Conservation (phyloP, 2,888 invertebrate genomes). For the Oasisia sp. region DNA sequence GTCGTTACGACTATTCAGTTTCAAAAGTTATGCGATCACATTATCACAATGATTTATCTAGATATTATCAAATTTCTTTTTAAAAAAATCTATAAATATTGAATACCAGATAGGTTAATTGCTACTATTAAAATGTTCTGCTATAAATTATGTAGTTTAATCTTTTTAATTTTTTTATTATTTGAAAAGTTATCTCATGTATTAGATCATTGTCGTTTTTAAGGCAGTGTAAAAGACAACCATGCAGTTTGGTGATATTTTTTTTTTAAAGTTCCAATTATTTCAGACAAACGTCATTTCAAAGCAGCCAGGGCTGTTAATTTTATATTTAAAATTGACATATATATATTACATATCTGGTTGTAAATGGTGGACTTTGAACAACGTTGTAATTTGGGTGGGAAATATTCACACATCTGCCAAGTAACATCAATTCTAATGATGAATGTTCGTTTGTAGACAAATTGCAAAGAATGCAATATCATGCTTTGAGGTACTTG, state of each 20-base stretch:
- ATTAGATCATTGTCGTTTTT: neutral
- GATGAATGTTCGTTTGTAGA: neutral
- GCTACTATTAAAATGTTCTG: neutral
- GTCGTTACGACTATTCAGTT: too few relatives aligned
- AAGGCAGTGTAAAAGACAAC: neutral
- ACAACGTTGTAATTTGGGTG: neutral
- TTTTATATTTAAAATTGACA: too few relatives aligned
- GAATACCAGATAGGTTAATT: neutral
- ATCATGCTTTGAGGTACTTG: neutral
- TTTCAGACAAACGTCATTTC: neutral
- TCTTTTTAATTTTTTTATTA: neutral
- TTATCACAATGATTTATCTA: too few relatives aligned
- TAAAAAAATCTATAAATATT: neutral
- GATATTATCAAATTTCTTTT: too few relatives aligned
- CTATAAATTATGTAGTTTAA: neutral
- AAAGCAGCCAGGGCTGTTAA: neutral
- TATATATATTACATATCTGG: neutral
- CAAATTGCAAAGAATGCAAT: neutral
- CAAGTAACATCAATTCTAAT: neutral
- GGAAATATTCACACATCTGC: neutral
- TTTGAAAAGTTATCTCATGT: neutral
- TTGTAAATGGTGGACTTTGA: neutral
- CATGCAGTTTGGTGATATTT: neutral
- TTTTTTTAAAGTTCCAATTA: neutral
- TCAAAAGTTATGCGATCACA: too few relatives aligned